phyloP scores from a whole-genome alignment of 1,140 invertebrate species.

The Pachyrhynchus sulphureomaculatus region DNA sequence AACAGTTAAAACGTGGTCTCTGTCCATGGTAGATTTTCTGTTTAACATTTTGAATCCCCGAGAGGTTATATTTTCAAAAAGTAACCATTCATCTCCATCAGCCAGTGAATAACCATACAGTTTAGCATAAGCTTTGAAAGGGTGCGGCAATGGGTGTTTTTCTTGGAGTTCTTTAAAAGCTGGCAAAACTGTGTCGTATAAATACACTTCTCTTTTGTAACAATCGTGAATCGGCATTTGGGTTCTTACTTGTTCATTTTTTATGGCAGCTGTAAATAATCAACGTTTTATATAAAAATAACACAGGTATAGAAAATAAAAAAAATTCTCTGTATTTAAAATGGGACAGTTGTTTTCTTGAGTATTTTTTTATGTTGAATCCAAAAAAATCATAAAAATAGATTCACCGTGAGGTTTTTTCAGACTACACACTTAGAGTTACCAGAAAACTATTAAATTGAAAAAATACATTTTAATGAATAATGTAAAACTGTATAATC shows the following conservation, averaged over 20 bases:
- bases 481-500: no score
- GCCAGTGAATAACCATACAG: neutral
- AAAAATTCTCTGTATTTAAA: no score
- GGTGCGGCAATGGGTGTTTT: neutral
- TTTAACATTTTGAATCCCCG: neutral
- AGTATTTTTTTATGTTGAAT: no score
- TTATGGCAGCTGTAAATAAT: neutral
- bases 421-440: no score
- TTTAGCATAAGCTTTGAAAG: neutral
- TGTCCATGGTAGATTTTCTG: conserved; percentile 4
- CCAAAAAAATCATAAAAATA: no score
- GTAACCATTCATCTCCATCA: conserved; percentile 8
- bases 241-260: neutral
- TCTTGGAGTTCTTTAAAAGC: neutral
- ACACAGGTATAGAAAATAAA: no score
- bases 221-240: neutral
- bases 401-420: no score
- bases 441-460: no score
- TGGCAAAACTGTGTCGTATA: conserved; percentile 13
- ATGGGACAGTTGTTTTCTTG: no score
- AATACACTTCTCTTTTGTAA: neutral
- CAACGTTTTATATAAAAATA: no score
- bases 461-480: no score
- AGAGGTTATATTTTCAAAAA: conserved; percentile 23
- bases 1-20: neutral